These are phyloP conservation scores for Esox masquinongy DNA, from an alignment of 2,797 vertebrate species.

Conservation along the genomic window DNA sequence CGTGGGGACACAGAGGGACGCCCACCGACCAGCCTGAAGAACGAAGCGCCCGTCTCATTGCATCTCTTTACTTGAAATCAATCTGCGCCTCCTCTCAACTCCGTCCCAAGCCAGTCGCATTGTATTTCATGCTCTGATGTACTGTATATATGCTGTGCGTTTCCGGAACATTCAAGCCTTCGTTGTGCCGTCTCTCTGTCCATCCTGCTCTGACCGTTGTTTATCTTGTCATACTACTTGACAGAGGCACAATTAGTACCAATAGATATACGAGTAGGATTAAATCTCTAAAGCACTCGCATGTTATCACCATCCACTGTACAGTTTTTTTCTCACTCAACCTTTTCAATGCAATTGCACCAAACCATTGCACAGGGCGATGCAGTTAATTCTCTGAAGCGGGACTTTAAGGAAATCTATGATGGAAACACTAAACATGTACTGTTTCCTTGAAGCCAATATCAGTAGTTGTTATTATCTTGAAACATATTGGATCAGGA, in stretches of 20 bases:
- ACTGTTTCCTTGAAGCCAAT: conserved; percentile 1
- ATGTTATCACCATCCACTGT: neutral
- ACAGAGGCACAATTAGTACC: neutral
- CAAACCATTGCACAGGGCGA: neutral
- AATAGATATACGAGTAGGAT: neutral
- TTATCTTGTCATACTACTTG: neutral
- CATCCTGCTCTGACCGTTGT: neutral
- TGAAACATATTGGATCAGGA: neutral
- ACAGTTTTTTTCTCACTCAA: neutral
- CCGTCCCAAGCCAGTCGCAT: neutral
- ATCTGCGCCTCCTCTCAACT: neutral
- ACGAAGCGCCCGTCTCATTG: neutral
- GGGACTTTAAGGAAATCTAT: neutral
- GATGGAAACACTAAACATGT: neutral
- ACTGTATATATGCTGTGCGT: conserved; percentile 9
- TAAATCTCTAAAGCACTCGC: neutral
- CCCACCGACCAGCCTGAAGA: conserved; percentile 1
- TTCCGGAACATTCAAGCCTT: neutral
- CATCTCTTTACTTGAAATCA: conserved; percentile 11
- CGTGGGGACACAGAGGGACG: conserved; percentile 1
- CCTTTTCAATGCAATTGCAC: neutral
- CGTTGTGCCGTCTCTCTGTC: neutral
- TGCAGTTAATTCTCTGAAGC: neutral
- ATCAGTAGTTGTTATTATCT: neutral
- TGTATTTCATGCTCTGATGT: neutral